Percentiles rank a stretch among this genome's conserved stretches.
These are phyloP conservation scores for Hymenochirus boettgeri DNA, from an alignment of 2,113 vertebrate genomes.

Conservation along the genomic window DNA sequence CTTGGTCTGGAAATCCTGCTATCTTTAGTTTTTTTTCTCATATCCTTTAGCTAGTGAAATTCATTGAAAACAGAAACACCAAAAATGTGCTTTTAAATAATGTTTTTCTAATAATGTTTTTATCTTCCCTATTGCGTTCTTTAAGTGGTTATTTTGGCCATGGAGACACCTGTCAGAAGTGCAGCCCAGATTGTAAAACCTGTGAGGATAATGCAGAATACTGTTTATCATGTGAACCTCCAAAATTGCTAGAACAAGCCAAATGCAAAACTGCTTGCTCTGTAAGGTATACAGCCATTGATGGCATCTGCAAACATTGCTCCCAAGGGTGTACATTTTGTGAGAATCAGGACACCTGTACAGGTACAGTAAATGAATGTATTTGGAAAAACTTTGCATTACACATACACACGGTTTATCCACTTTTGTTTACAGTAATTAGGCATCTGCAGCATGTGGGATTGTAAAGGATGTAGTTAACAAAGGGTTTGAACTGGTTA, in stretches of 20 bases:
- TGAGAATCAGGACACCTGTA: slow-evolving; percentile 65
- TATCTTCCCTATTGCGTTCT: slow-evolving; percentile 17
- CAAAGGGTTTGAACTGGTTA: no score
- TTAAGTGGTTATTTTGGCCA: slow-evolving; percentile 71
- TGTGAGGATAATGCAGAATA: slow-evolving; percentile 63
- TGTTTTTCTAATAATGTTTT: neutral
- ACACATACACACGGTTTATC: no score
- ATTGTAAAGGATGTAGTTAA: no score
- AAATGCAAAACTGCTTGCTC: slow-evolving; percentile 68
- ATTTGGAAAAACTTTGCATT: no score
- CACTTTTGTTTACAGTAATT: no score
- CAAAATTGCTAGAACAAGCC: slow-evolving; percentile 58
- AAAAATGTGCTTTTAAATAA: no score
- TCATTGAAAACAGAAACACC: no score
- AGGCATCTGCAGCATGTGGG: no score
- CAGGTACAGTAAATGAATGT: no score
- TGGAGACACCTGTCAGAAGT: slow-evolving; percentile 52
- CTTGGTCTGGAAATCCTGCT: no score
- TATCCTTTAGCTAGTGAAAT: no score
- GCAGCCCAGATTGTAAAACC: slow-evolving; percentile 65
- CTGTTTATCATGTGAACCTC: slow-evolving; percentile 71
- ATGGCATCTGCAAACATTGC: slow-evolving; percentile 70
- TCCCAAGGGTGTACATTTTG: slow-evolving; percentile 72
- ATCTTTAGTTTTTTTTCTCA: no score
- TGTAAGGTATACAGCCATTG: slow-evolving; percentile 57